Percentiles rank a stretch among this genome's conserved stretches.
phyloP scores from a whole-genome alignment of 2,888 invertebrate genomes.

The Eupithecia pulchellata region DNA sequence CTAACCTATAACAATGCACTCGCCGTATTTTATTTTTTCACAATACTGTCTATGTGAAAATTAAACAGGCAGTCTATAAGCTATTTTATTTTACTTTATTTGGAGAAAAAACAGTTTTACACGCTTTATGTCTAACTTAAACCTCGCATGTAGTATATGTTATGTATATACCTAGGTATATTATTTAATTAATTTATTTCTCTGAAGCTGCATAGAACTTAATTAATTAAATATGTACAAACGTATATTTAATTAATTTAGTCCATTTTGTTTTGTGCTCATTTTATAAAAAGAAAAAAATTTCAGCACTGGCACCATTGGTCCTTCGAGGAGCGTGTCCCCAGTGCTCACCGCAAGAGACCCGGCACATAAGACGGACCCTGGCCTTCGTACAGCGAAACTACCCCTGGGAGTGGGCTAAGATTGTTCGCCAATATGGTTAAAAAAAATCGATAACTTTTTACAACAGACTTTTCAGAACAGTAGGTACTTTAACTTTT shows the following conservation, averaged over 20 bases:
- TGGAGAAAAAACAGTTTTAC: no score
- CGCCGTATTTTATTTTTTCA: not conserved
- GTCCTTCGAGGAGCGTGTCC: slow-evolving; percentile 90
- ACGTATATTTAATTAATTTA: no score
- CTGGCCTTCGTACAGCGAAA: slow-evolving; percentile 90
- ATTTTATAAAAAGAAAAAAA: not conserved
- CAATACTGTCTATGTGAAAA: not conserved
- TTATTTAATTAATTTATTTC: no score
- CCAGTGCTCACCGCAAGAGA: slow-evolving; percentile 88
- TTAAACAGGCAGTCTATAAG: no score
- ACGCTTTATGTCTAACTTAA: no score
- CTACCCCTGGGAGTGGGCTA: slow-evolving; percentile 92
- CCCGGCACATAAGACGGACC: slow-evolving; percentile 89
- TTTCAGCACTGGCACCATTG: slow-evolving; percentile 89
- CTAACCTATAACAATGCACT: not conserved
- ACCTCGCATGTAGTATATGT: no score
- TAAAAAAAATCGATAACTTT: slow-evolving; percentile 50
- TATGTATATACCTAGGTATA: no score
- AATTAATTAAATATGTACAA: no score
- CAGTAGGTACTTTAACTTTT: not conserved
- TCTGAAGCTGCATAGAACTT: no score
- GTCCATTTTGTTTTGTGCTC: no score
- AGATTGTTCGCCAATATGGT: slow-evolving; percentile 88
- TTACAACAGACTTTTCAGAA: not conserved
- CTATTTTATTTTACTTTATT: no score